A percentile compares a stretch with the other conserved stretches of the same genome.
Conservation (phyloP, 2,888 invertebrate genomes). For the Actias luna region DNA sequence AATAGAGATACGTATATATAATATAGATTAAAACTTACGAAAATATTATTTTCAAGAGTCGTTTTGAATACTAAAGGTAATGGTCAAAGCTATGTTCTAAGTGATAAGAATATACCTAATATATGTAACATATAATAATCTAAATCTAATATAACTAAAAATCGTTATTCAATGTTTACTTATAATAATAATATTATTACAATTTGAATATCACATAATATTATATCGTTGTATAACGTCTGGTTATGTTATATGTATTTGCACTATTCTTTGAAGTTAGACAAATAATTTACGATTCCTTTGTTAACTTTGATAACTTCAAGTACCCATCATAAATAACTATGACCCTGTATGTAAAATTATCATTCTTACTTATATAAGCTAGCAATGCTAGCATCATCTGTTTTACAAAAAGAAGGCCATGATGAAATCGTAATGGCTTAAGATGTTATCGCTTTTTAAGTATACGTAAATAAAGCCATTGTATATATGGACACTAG, state of each 20-base stretch:
- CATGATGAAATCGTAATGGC: not conserved
- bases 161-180: no score
- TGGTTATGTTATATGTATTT: not conserved
- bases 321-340: not conserved
- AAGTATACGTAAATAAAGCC: not conserved
- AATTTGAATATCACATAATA: no score
- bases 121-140: no score
- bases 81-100: no score
- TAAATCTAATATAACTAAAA: no score
- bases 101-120: no score
- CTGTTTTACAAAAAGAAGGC: not conserved
- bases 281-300: not conserved
- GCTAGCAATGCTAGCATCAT: not conserved
- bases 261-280: not conserved
- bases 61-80: no score
- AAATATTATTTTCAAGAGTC: no score
- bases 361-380: not conserved
- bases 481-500: not conserved
- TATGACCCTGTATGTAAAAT: conserved; percentile 10
- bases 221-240: not conserved
- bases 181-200: no score
- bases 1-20: no score
- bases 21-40: no score
- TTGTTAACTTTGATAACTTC: conserved; percentile 9
- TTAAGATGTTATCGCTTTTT: not conserved